These are phyloP conservation scores for Lucilia cuprina DNA, from an alignment of 1,140 invertebrate species.

Conservation along the genomic window DNA sequence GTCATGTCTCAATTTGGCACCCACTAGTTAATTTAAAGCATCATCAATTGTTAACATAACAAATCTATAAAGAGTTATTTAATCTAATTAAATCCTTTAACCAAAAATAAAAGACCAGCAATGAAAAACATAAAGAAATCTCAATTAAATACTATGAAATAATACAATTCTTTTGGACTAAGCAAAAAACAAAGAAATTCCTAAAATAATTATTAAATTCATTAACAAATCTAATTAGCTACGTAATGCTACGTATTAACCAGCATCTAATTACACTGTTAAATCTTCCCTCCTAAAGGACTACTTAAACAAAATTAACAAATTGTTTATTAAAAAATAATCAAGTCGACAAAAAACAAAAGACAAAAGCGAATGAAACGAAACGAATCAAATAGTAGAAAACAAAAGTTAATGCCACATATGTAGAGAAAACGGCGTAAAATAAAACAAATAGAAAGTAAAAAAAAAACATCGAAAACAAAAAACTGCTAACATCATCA, in stretches of 20 bases:
- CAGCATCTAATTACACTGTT: constrained; percentile 32
- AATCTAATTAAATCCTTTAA: constrained; percentile 31
- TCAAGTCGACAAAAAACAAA: constrained; percentile 19
- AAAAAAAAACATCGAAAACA: background rate
- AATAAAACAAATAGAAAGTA: background rate
- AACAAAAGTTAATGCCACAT: constrained; percentile 18
- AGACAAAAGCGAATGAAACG: background rate
- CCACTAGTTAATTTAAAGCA: no score
- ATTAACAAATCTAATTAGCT: constrained; percentile 26
- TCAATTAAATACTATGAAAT: constrained; percentile 31
- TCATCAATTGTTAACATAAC: background rate
- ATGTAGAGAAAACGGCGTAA: background rate
- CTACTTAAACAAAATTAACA: constrained; percentile 29
- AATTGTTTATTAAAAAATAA: constrained; percentile 35
- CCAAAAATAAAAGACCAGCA: background rate
- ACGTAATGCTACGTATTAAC: constrained; percentile 14
- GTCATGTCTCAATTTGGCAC: no score
- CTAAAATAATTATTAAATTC: background rate
- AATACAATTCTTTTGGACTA: constrained; percentile 1
- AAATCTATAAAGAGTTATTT: constrained; percentile 4
- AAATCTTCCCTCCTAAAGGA: background rate
- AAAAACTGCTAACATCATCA: constrained; percentile 28
- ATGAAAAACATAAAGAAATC: background rate
- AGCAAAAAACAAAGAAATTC: background rate
- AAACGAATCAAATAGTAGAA: background rate